phyloP scores from a whole-genome alignment of 2,113 vertebrate genomes.

The Lynx canadensis region DNA sequence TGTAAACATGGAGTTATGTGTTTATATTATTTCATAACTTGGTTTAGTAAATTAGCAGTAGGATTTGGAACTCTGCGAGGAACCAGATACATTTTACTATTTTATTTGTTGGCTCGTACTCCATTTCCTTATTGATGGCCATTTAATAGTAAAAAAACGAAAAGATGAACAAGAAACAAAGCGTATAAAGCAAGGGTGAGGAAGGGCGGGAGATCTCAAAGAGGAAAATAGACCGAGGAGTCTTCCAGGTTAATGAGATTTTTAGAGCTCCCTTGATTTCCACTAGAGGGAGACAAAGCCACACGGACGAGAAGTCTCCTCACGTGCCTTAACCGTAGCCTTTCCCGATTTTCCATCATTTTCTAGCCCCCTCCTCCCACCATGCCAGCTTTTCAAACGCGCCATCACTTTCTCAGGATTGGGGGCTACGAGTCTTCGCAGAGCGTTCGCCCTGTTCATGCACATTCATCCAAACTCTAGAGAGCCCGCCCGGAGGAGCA shows the following conservation, averaged over 20 bases:
- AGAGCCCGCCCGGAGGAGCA: not conserved
- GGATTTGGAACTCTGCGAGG: not conserved
- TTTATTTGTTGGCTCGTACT: not conserved
- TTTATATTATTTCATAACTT: not conserved
- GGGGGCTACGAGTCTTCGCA: not conserved
- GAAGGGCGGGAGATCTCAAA: not conserved
- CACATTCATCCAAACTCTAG: not conserved
- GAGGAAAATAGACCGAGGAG: not conserved
- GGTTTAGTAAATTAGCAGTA: not conserved
- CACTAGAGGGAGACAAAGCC: slow-evolving; percentile 4
- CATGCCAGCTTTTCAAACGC: not conserved
- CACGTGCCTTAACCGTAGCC: rapidly evolving
- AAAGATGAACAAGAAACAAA: not conserved
- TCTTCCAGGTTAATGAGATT: not conserved
- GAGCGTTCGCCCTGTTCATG: too few relatives aligned
- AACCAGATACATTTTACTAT: not conserved
- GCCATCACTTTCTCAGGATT: not conserved
- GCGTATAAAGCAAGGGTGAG: not conserved
- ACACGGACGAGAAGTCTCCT: not conserved
- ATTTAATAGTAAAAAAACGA: not conserved
- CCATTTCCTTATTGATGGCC: not conserved
- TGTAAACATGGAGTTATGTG: not conserved
- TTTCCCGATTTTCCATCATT: not conserved
- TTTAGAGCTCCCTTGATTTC: not conserved
- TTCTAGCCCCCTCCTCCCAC: not conserved